phyloP scores from a whole-genome alignment of 2,797 vertebrate genomes.

The Acanthurus leucopareius region DNA sequence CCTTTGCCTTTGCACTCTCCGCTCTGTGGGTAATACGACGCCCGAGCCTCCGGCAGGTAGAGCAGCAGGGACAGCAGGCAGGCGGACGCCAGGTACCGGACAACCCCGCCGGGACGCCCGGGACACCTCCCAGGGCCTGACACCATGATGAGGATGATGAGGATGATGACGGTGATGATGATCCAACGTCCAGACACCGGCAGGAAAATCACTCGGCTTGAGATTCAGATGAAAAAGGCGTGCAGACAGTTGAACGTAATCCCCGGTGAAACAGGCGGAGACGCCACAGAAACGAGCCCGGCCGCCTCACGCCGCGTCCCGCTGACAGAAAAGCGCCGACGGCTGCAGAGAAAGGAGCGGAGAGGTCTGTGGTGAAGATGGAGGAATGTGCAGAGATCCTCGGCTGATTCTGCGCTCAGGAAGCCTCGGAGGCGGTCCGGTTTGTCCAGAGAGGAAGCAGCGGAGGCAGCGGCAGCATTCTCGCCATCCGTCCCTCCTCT shows the following conservation, averaged over 20 bases:
- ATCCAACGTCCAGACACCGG: slow-evolving; percentile 25
- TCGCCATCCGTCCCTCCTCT: slow-evolving; percentile 41
- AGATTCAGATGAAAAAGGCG: slow-evolving; percentile 14
- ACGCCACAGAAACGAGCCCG: not conserved
- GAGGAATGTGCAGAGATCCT: slow-evolving; percentile 28
- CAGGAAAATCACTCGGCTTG: not conserved
- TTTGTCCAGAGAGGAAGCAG: slow-evolving; percentile 25
- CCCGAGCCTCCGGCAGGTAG: slow-evolving; percentile 53
- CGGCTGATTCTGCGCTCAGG: slow-evolving; percentile 44
- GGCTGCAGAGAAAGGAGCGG: not conserved
- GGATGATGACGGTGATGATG: not conserved
- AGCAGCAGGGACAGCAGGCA: slow-evolving; percentile 63
- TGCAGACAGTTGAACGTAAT: slow-evolving; percentile 15
- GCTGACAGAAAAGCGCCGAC: not conserved
- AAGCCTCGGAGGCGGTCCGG: slow-evolving; percentile 48
- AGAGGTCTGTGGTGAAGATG: slow-evolving; percentile 28
- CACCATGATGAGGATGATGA: slow-evolving; percentile 43
- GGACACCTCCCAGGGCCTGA: slow-evolving; percentile 48
- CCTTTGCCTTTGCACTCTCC: slow-evolving; percentile 77
- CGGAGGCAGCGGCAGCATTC: slow-evolving; percentile 55
- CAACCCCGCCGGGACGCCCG: slow-evolving; percentile 38
- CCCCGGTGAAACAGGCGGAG: not conserved
- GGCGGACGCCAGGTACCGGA: slow-evolving; percentile 55
- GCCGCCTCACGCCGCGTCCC: slow-evolving; percentile 35
- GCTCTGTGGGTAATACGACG: slow-evolving; percentile 70